Evolutionary conservation across 2,797 vertebrate species (phyloP).

Genomic region (Mareca penelope): DNA sequence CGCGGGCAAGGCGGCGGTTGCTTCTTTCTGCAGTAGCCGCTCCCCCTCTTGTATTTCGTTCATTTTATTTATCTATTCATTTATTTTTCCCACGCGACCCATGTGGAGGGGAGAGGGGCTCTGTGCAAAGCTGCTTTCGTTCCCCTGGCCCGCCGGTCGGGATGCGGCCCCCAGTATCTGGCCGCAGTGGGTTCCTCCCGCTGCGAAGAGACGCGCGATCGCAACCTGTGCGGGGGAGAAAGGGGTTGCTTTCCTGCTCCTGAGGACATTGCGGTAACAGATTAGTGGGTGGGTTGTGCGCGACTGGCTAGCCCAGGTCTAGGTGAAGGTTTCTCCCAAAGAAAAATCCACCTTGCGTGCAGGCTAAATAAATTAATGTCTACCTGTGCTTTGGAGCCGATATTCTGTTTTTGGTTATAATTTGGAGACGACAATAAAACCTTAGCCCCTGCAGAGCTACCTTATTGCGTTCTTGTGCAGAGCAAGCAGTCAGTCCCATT

Average conservation of each 20-base stretch:
- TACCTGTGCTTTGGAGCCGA: neutral
- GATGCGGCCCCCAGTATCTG: neutral
- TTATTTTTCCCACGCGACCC: neutral
- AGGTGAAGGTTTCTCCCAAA: neutral
- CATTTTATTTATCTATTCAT: too few species aligned
- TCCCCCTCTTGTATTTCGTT: too few species aligned
- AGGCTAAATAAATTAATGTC: neutral
- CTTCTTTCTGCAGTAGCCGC: neutral
- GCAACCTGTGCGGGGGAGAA: neutral
- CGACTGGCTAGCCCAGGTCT: neutral
- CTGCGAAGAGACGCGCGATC: neutral
- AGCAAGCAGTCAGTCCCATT: neutral
- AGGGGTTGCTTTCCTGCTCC: neutral
- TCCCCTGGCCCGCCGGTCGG: fast-evolving
- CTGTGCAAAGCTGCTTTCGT: neutral
- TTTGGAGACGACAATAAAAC: neutral
- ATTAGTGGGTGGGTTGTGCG: neutral
- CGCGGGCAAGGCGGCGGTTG: neutral
- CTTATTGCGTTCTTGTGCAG: neutral
- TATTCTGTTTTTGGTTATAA: neutral
- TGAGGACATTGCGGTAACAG: neutral
- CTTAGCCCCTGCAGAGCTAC: neutral
- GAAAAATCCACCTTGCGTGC: neutral
- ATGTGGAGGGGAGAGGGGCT: neutral
- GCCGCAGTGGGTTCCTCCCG: neutral